Evolutionary conservation across 2,888 invertebrate species (phyloP).

Genomic region (Macaria notata): DNA sequence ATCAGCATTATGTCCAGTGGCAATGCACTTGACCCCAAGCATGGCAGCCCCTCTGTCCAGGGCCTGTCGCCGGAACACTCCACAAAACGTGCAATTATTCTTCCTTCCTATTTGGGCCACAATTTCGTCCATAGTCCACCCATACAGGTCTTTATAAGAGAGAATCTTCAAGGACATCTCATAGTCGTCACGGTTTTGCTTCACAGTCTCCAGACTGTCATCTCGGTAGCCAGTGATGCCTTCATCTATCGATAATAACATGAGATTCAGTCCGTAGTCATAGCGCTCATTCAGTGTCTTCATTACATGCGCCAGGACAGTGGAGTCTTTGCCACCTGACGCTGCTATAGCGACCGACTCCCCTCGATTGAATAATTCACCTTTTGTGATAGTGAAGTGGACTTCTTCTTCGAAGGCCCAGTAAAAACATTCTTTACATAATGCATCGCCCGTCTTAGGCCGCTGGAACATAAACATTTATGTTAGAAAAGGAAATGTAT

Average conservation of each 20-base stretch:
- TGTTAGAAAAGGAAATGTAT: too few species aligned
- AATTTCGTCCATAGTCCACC: slow-evolving; percentile 99
- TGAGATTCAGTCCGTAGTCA: slow-evolving; percentile 93
- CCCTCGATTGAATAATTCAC: slow-evolving; percentile 90
- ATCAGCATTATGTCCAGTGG: slow-evolving; percentile 98
- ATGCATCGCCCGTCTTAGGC: slow-evolving; percentile 94
- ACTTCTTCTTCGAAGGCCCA: slow-evolving; percentile 97
- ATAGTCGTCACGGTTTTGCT: slow-evolving; percentile 96
- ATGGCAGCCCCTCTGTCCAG: slow-evolving; percentile 96
- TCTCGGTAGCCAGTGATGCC: slow-evolving; percentile 98
- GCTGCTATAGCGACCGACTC: slow-evolving; percentile 96
- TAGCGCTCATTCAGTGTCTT: slow-evolving; percentile 95
- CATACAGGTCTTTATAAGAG: slow-evolving; percentile 98
- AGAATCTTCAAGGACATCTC: slow-evolving; percentile 95
- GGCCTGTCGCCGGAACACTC: slow-evolving; percentile 97
- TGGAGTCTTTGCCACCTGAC: slow-evolving; percentile 98
- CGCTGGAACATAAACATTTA: slow-evolving; percentile 77
- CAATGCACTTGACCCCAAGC: slow-evolving; percentile 94
- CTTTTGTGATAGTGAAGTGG: slow-evolving; percentile 93
- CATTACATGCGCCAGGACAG: slow-evolving; percentile 96
- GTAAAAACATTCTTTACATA: slow-evolving; percentile 98
- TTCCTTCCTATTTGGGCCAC: slow-evolving; percentile 92
- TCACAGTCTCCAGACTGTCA: slow-evolving; percentile 98
- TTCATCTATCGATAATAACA: slow-evolving; percentile 98
- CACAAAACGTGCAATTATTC: slow-evolving; percentile 98